Evolutionary conservation across 2,888 invertebrate genomes (phyloP), one percentile per base, ranked within the genome.

Genomic region (Pheosia tremula): DNA sequence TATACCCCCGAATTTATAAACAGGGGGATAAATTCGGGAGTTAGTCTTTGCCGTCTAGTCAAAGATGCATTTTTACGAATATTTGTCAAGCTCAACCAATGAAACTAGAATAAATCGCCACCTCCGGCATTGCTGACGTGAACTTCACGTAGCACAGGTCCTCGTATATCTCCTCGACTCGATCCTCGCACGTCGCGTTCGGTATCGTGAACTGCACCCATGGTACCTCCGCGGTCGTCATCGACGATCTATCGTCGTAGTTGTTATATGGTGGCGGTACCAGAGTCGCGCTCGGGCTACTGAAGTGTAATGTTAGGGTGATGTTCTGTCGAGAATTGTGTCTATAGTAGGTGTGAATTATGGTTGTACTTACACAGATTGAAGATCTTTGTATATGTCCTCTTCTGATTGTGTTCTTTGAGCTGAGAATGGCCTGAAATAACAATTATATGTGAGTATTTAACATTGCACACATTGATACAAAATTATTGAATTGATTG

Each of bases 91-190:
- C 53, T 41, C 60, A 63, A 62, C 64, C 53, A 62, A 63, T 69
- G 56, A 62, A 38, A 61, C 50, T 38, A 55, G 59, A 57, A 56
- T 68, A 67, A 62, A 55, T 70, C 72, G 81, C 83, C 88, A 96
- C 96, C 96, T 96, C 96, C 73, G 96, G 95, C 85, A 94, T 91
- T 74, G 94, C 90, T 77, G 96, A 95, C 73, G 96, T 95, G 90
- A 97, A 96, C 84, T 97, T 97, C 84, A 97, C 97, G 89, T 97
- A 97, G 95, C 97, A 97, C 77, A 98, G 95, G 90, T 97, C 97
- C 91, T 97, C 97, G 88, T 98, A 98, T 81, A 97, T 96, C 91
- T 97, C 97, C 87, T 97, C 97, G 78, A 97, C 97, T 74, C 95
- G 90, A 79, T 95, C 95, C 84, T 95, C 95, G 80, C 91, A 91